These are phyloP conservation scores for Lapara coniferarum DNA, from an alignment of 2,888 invertebrate species.

Conservation along the genomic window DNA sequence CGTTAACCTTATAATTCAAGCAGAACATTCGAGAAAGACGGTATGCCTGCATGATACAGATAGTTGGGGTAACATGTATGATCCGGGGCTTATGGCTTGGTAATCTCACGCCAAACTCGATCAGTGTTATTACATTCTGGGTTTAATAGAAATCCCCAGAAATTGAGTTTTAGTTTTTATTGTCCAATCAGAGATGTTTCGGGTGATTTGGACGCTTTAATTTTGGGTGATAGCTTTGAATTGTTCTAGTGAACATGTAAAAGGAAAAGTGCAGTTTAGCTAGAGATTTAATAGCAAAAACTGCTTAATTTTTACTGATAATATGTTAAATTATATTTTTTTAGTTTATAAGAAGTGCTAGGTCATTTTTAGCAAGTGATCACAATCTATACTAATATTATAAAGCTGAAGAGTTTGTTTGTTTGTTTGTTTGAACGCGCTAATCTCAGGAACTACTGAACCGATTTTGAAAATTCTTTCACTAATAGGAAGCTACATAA, in stretches of 20 bases:
- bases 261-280: neutral
- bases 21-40: conserved; percentile 15
- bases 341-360: too few relatives aligned
- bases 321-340: too few relatives aligned
- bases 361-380: too few relatives aligned
- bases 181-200: conserved; percentile 24
- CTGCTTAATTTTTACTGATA: too few relatives aligned
- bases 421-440: too few relatives aligned
- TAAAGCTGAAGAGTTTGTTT: too few relatives aligned
- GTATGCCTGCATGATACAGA: conserved; percentile 37
- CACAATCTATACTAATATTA: too few relatives aligned
- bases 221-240: neutral
- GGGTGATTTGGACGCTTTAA: conserved; percentile 15
- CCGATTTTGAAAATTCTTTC: too few relatives aligned
- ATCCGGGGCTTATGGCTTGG: conserved; percentile 34
- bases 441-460: too few relatives aligned
- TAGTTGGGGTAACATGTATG: conserved; percentile 33
- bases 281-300: too few relatives aligned
- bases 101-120: conserved; percentile 45
- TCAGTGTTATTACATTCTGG: conserved; percentile 41
- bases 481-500: too few relatives aligned
- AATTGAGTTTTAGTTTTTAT: conserved; percentile 29
- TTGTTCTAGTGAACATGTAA: neutral
- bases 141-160: conserved; percentile 33
- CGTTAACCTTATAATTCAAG: conserved; percentile 1